phyloP scores from a whole-genome alignment of 2,113 vertebrate genomes.

The Saccopteryx leptura region DNA sequence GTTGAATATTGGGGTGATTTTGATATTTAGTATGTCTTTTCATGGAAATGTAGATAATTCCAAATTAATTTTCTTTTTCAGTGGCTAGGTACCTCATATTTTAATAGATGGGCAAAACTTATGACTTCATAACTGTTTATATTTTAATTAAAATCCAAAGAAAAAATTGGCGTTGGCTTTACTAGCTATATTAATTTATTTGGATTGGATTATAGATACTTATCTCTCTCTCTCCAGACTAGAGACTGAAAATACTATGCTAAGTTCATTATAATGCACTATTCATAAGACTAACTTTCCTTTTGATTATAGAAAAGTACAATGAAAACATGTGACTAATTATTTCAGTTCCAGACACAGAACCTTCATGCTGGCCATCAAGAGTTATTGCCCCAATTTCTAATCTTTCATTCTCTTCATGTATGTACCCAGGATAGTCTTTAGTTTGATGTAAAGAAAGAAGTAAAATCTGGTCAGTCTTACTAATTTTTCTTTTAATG shows the following conservation, averaged over 20 bases:
- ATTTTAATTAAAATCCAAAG: conserved; percentile 52
- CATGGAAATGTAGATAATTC: conserved; percentile 23
- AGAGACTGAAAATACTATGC: conserved; percentile 9
- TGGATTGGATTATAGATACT: background rate
- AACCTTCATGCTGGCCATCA: conserved; percentile 3
- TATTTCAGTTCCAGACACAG: background rate
- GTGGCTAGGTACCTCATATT: conserved; percentile 3
- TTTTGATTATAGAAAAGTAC: conserved; percentile 29
- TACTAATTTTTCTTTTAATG: conserved; percentile 13
- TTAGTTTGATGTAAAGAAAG: conserved; percentile 33
- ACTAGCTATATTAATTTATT: conserved; percentile 48
- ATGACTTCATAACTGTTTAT: background rate
- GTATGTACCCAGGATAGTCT: background rate
- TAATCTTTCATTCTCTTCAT: conserved; percentile 41
- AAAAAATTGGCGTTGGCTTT: conserved; percentile 35
- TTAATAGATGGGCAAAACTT: conserved; percentile 55
- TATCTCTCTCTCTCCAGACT: background rate
- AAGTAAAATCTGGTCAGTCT: conserved; percentile 52
- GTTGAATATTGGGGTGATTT: background rate
- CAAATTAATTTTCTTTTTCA: conserved; percentile 60
- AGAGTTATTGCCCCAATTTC: conserved; percentile 19
- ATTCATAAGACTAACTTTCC: background rate
- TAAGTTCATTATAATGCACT: conserved; percentile 13
- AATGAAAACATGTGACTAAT: conserved; percentile 19
- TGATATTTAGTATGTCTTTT: conserved; percentile 44